These are phyloP conservation scores for Chaenocephalus aceratus DNA, from an alignment of 2,113 vertebrate species.

Conservation along the genomic window DNA sequence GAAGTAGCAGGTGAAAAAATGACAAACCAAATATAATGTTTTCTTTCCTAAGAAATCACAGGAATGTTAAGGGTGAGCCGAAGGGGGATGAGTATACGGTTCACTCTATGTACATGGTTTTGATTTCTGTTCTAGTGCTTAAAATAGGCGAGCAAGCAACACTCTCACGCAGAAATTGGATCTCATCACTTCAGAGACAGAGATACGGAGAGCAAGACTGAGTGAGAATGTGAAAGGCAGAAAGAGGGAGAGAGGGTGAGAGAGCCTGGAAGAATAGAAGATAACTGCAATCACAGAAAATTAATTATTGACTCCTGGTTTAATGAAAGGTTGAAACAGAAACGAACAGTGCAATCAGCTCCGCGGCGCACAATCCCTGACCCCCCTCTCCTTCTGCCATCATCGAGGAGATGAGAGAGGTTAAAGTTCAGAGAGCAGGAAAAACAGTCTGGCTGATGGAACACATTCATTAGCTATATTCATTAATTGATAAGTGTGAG, in stretches of 20 bases:
- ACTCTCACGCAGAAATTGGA: conserved; percentile 41
- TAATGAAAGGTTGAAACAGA: conserved; percentile 77
- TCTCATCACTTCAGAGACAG: conserved; percentile 51
- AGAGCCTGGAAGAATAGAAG: conserved; percentile 46
- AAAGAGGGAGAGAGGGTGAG: background rate
- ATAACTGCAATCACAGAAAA: conserved; percentile 79
- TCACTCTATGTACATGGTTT: conserved; percentile 5
- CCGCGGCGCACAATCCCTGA: conserved; percentile 55
- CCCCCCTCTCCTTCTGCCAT: conserved; percentile 50
- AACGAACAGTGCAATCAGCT: conserved; percentile 77
- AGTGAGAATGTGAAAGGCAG: background rate
- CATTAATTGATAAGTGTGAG: conserved; percentile 77
- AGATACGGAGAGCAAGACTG: conserved; percentile 26
- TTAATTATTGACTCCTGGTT: conserved; percentile 76
- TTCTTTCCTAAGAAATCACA: conserved; percentile 32
- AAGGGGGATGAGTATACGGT: conserved; percentile 5
- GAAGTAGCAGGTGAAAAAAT: conserved; percentile 13
- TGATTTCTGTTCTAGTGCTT: conserved; percentile 26
- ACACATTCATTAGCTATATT: conserved; percentile 73
- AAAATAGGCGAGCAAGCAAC: conserved; percentile 55
- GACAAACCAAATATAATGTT: conserved; percentile 27
- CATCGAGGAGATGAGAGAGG: conserved; percentile 62
- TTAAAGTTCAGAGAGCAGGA: conserved; percentile 70
- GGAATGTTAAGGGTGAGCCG: conserved; percentile 19
- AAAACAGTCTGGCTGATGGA: conserved; percentile 69